phyloP scores from a whole-genome alignment of 2,113 vertebrate species.

The Solenodon paradoxus region DNA sequence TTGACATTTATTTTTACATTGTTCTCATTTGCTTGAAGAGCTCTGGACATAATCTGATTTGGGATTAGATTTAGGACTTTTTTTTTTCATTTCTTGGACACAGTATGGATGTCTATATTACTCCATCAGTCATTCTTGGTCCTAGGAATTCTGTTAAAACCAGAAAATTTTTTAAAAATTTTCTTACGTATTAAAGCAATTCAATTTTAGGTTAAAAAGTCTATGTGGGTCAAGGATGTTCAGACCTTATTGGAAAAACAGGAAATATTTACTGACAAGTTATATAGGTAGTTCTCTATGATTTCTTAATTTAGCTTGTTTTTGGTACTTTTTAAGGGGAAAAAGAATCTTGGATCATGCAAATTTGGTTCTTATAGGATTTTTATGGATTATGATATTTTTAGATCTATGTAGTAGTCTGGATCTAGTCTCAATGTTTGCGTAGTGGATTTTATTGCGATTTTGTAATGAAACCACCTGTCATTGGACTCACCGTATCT shows the following conservation, averaged over 20 bases:
- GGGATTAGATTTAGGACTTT: background rate
- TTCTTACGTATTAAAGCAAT: background rate
- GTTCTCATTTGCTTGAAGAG: constrained; percentile 23
- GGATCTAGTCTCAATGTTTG: background rate
- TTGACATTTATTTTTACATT: background rate
- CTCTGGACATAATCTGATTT: background rate
- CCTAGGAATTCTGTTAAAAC: background rate
- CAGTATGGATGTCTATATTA: background rate
- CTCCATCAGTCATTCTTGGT: background rate
- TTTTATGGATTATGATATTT: background rate
- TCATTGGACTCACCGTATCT: background rate
- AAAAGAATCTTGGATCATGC: background rate
- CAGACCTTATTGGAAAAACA: background rate
- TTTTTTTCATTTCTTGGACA: background rate
- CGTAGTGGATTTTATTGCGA: background rate
- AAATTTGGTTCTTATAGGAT: background rate
- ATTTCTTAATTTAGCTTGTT: background rate
- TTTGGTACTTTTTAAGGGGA: background rate
- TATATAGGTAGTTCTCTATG: background rate
- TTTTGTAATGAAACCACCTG: constrained; percentile 17
- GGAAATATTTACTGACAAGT: background rate
- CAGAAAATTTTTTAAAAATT: background rate
- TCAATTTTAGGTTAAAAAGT: background rate
- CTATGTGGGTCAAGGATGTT: background rate
- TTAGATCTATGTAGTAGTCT: background rate